Conservation (phyloP, 2,113 vertebrate species). For the Syngnathus scovelli region DNA sequence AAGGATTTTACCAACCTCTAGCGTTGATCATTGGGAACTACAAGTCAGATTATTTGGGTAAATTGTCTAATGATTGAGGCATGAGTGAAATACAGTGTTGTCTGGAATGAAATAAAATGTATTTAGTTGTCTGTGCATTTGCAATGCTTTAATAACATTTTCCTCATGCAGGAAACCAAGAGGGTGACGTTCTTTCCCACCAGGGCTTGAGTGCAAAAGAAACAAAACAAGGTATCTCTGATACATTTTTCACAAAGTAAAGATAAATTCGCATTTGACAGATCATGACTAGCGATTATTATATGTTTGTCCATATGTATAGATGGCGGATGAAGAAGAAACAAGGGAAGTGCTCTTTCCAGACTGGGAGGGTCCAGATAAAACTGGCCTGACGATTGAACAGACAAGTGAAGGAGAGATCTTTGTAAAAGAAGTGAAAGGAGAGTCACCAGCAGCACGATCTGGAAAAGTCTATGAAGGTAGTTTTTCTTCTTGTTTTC, state of each 20-base stretch:
- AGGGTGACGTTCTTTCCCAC: slow-evolving; percentile 37
- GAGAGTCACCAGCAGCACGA: slow-evolving; percentile 82
- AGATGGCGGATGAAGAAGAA: slow-evolving; percentile 85
- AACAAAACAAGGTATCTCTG: slow-evolving; percentile 56
- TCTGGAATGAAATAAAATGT: background rate
- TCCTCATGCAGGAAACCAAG: slow-evolving; percentile 47
- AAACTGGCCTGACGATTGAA: slow-evolving; percentile 85
- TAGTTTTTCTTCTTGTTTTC: slow-evolving; percentile 31
- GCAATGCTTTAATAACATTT: slow-evolving; percentile 8
- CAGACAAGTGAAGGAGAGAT: slow-evolving; percentile 79
- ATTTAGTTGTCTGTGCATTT: background rate
- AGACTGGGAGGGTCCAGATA: slow-evolving; percentile 84
- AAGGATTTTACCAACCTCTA: slow-evolving; percentile 56
- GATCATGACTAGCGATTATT: background rate
- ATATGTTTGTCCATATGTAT: slow-evolving; percentile 7
- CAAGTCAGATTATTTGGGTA: background rate
- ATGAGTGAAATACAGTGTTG: background rate
- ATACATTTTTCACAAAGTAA: slow-evolving; percentile 1
- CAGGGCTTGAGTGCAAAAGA: slow-evolving; percentile 37
- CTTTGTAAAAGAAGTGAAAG: slow-evolving; percentile 82
- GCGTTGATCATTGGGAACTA: slow-evolving; percentile 38
- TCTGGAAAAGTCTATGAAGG: slow-evolving; percentile 87
- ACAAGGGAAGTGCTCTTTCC: slow-evolving; percentile 86
- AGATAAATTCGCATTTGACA: background rate
- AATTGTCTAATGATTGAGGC: background rate